These are phyloP conservation scores for Volucella inanis DNA, from an alignment of 2,888 invertebrate species.

Conservation along the genomic window DNA sequence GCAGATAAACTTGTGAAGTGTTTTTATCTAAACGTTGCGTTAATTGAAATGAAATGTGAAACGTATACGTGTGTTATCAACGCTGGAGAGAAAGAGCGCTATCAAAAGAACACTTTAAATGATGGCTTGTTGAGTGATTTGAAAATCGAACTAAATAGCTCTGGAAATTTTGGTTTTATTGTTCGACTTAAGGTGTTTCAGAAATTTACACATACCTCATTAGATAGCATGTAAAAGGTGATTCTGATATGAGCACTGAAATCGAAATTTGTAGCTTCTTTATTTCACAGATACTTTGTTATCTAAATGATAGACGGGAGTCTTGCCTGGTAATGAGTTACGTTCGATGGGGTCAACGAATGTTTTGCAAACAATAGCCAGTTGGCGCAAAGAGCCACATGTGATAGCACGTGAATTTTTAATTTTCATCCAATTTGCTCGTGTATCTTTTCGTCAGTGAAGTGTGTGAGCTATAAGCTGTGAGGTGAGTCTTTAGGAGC, in stretches of 20 bases:
- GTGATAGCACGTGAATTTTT: constrained; percentile 60
- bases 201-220: constrained; percentile 45
- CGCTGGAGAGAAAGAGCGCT: constrained; percentile 6
- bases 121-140: constrained; percentile 41
- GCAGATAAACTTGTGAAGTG: constrained; percentile 28
- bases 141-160: constrained; percentile 48
- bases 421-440: constrained; percentile 22
- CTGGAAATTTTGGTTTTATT: too few relatives aligned
- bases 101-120: constrained; percentile 2
- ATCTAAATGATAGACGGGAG: background rate
- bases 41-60: constrained; percentile 58
- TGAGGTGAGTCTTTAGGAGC: background rate
- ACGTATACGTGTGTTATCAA: constrained; percentile 55
- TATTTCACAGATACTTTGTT: constrained; percentile 13
- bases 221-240: constrained; percentile 35
- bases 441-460: background rate
- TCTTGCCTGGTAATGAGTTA: background rate
- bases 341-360: constrained; percentile 45
- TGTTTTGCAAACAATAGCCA: constrained; percentile 45
- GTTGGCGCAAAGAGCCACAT: constrained; percentile 37
- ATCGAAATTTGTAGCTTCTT: constrained; percentile 16
- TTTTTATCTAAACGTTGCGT: constrained; percentile 58
- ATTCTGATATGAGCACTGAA: constrained; percentile 18
- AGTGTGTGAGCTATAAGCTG: constrained; percentile 4
- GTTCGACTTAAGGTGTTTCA: constrained; percentile 13